Evolutionary conservation across 2,888 invertebrate species (phyloP).

Genomic region (Meteorus colon): DNA sequence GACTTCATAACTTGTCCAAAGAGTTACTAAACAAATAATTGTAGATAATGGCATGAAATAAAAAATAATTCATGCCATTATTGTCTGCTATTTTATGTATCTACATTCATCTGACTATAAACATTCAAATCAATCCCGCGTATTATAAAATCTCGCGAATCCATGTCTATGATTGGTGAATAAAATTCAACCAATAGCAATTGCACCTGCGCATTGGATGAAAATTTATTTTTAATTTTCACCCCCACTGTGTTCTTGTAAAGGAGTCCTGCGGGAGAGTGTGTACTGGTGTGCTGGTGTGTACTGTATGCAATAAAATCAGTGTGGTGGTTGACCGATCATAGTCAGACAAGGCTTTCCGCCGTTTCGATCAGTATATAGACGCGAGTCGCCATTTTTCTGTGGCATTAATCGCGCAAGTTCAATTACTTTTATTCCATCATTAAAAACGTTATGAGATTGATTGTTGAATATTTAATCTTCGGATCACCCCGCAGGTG

Average conservation of each 20-base stretch:
- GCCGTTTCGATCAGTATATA: background rate
- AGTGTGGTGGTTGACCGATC: constrained; percentile 21
- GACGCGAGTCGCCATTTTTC: constrained; percentile 38
- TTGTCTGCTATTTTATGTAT: background rate
- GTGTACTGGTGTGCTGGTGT: background rate
- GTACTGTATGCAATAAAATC: background rate
- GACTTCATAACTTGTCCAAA: too few species aligned
- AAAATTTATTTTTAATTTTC: constrained; percentile 32
- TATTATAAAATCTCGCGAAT: background rate
- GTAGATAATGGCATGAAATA: too few species aligned
- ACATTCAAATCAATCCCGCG: background rate
- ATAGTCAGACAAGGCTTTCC: constrained; percentile 8
- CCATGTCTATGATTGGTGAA: background rate
- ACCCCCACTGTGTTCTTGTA: constrained; percentile 24
- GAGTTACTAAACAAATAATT: too few species aligned
- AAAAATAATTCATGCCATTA: too few species aligned
- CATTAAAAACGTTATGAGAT: constrained; percentile 56
- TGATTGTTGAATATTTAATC: constrained; percentile 51
- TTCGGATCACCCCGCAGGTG: constrained; percentile 64
- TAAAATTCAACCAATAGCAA: constrained; percentile 13
- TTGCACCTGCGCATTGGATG: constrained; percentile 22
- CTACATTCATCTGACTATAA: background rate
- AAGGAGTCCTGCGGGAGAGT: background rate
- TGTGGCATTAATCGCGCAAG: constrained; percentile 34
- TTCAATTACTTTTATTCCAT: constrained; percentile 40